Evolutionary conservation across 2,113 vertebrate species (phyloP), one percentile per base, ranked within the genome.

Genomic region (Campylorhamphus procurvoides): DNA sequence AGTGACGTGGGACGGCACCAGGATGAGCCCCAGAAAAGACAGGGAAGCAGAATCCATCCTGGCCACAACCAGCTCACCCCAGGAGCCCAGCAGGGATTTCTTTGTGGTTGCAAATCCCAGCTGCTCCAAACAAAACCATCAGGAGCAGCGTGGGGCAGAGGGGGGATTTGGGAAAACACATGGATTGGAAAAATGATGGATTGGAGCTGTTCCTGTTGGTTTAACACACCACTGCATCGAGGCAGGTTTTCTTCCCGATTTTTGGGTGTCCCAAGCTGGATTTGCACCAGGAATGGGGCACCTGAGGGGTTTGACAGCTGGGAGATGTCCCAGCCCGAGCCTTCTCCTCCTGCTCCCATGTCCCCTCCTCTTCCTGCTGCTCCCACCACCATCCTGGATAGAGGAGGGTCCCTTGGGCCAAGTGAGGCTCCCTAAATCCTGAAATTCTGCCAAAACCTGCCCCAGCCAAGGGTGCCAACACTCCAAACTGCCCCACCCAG

Each of bases 201-300:
- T 55, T n/a, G 20, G 69, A 64, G 50, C 29, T 29, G 2, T n/a
- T 83, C 7, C 2, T 11, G 18, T 22, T 40, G 46, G 15, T 75
- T 69, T 6, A 62, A 72, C 33, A 10, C 23, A 25, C 0, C 7
- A 0, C 20, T 4, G 22, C 12, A 14, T 1, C 2, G 6, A 44
- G 18, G 3, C 27, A 14, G 60, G 23, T 3, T n/a, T 40, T 75
- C 28, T 23, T 27, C 1, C 27, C 3, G 7, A 19, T 10, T 31
- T 60, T 18, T 2, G 46, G 66, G 58, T n/a, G n/a, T 5, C 79
- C 52, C 44, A 5, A 9, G 49, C 17, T 40, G 75, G 58, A 14
- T 87, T 40, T 40, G 12, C 0, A 0, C 7, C 3, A 24, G 14
- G 59, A 23, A 1, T 18, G 40, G 33, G 11, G 39, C 14, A 10